Base-by-base conservation (phyloP, 2,113 vertebrate genomes). In the Xiphias gladius region DNA sequence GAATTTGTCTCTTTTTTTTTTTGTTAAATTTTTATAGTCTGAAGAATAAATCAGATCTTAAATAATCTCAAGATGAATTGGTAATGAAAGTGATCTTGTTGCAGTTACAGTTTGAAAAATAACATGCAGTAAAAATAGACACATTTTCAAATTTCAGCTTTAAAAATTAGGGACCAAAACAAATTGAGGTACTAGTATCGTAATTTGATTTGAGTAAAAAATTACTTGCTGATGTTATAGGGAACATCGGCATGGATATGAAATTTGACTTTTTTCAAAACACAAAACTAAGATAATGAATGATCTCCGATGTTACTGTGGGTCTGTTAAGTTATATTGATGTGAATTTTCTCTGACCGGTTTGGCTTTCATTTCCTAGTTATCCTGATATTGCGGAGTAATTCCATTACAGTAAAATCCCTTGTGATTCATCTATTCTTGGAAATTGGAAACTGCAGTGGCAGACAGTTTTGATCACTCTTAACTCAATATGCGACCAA, bases 401-500 rank as follows among this genome's bases (percentile, higher is more conserved):
- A 88, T 89, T 89, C 28, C 7, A 77, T 93, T 89, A 81, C 4
- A 65, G 58, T 54, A 7, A 55, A 71, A 76, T 88, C 82, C 71
- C 12, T 7, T 61, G 74, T 79, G 67, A 78, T 69, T 28, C 37
- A 54, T 79, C 58, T 89, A 85, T 90, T 89, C 55, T 35, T 84
- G 59, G 81, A 82, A 70, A 80, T 41, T 9, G 73, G 37, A 87
- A 90, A 86, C 80, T 91, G 88, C 86, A 82, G 70, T 24, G 67
- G 64, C 64, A 57, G 68, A 79, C 81, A 72, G 73, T 84, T 91
- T 90, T 83, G 63, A 84, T 85, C 62, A 37, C 76, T 81, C 84
- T 70, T 90, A 91, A 93, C 72, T 87, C 65, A 83, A 93, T 93
- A 82, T 90, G 43, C 59, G 52, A 66, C 69, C 59, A 89, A 86